Evolutionary conservation across 2,888 invertebrate genomes (phyloP), one percentile per base, ranked within the genome.

Genomic region (Galerucella calmariensis): DNA sequence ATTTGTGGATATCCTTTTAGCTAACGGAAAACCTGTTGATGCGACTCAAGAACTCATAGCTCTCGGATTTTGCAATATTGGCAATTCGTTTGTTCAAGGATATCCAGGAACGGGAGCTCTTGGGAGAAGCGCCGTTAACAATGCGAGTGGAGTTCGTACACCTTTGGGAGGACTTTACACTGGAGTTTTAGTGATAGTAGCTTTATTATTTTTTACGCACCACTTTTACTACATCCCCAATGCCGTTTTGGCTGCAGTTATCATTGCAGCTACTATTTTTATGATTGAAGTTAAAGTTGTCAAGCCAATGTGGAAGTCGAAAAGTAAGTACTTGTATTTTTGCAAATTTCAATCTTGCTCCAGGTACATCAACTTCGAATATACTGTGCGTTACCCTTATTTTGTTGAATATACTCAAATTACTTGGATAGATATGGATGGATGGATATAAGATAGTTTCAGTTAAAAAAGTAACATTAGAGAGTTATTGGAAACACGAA

Each of bases 21-120:
- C 93, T 6, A 92, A 92, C 85, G 95, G 95, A 16, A 92, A 92
- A 84, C 90, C 94, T 35, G 94, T 97, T 63, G 95, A 97, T 86
- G 95, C 97, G 41, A 96, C 95, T 24, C 97, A 97, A 87, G 97
- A 97, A 89, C 90, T 97, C 82, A 90, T 97, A 75, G 96, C 97
- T 2, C 92, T 97, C 74, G 96, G 96, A 65, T 86, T 94, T 41
- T 92, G 94, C 74, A 95, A 95, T 87, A 90, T 97, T 73, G 92
- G 93, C 69, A 96, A 95, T 87, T 94, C 95, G 0, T 95, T 97
- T 88, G 92, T 96, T 80, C 94, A 94, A 84, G 93, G 94, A 2
- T 97, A 95, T 86, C 97, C 97, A 0, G 94, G 95, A 12, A 92
- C 94, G 56, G 97, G 95, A 78, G 94, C 95, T 20, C 89, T 96